Evolutionary conservation across 2,113 vertebrate genomes (phyloP).

Genomic region (Hystrix brachyura): DNA sequence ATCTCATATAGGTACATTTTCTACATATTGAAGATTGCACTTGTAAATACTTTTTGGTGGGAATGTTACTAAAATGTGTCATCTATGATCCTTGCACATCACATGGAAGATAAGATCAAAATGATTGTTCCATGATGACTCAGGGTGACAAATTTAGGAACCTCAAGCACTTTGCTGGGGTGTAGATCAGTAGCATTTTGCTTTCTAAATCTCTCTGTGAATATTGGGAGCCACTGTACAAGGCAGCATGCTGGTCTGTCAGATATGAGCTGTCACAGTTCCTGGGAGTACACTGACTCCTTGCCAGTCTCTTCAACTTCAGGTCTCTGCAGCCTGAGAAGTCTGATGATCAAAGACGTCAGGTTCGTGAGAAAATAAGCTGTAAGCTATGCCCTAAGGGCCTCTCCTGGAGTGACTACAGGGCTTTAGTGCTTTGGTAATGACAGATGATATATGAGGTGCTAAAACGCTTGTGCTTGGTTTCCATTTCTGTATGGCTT

Average conservation of each 20-base stretch:
- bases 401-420: constrained; percentile 42
- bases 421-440: constrained; percentile 21
- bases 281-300: not conserved
- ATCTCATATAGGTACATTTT: constrained; percentile 42
- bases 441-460: constrained; percentile 29
- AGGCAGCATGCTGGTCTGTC: constrained; percentile 24
- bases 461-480: constrained; percentile 1
- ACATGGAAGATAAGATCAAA: constrained; percentile 8
- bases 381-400: constrained; percentile 43
- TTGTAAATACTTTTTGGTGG: constrained; percentile 47
- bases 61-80: constrained; percentile 52
- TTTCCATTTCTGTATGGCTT: not conserved
- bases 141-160: constrained; percentile 52
- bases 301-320: constrained; percentile 58
- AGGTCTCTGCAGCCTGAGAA: constrained; percentile 54
- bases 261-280: constrained; percentile 9
- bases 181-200: constrained; percentile 48
- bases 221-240: not conserved
- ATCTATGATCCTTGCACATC: constrained; percentile 14
- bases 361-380: constrained; percentile 68
- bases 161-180: not conserved
- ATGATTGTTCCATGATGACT: constrained; percentile 46
- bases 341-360: constrained; percentile 65
- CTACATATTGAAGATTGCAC: not conserved
- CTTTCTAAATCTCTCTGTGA: constrained; percentile 11